Evolutionary conservation across 2,113 vertebrate species (phyloP).

Genomic region (Cnemophilus loriae): DNA sequence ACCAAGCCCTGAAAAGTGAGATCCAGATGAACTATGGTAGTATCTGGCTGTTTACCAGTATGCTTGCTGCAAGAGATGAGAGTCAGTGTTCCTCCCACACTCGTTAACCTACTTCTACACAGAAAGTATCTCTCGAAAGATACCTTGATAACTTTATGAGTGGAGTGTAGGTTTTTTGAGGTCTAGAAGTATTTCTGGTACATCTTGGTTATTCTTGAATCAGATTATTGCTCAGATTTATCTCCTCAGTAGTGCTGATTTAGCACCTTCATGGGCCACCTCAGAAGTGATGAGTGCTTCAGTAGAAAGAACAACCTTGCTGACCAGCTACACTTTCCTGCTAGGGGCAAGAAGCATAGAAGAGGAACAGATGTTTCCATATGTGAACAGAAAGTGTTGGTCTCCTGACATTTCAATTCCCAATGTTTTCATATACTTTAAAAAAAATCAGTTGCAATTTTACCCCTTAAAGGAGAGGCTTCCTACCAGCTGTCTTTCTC

Average conservation of each 20-base stretch:
- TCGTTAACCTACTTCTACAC: background rate
- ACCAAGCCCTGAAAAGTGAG: background rate
- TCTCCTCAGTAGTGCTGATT: background rate
- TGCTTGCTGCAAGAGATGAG: background rate
- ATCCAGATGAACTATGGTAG: background rate
- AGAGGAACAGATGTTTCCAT: background rate
- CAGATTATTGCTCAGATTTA: background rate
- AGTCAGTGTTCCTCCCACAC: background rate
- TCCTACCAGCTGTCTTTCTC: background rate
- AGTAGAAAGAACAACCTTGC: background rate
- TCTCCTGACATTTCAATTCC: background rate
- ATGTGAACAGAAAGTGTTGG: background rate
- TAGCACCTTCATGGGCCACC: background rate
- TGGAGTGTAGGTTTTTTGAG: fast-evolving
- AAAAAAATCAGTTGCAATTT: background rate
- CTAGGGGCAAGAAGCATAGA: background rate
- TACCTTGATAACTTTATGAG: background rate
- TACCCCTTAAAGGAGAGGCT: background rate
- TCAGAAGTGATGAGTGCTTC: background rate
- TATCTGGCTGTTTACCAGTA: background rate
- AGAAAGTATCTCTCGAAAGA: background rate
- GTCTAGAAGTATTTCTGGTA: background rate
- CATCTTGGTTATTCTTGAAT: background rate
- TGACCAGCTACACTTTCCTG: background rate
- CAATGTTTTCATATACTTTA: background rate